These are phyloP conservation scores for Apotomis capreana DNA, from an alignment of 2,888 invertebrate species.

Conservation along the genomic window DNA sequence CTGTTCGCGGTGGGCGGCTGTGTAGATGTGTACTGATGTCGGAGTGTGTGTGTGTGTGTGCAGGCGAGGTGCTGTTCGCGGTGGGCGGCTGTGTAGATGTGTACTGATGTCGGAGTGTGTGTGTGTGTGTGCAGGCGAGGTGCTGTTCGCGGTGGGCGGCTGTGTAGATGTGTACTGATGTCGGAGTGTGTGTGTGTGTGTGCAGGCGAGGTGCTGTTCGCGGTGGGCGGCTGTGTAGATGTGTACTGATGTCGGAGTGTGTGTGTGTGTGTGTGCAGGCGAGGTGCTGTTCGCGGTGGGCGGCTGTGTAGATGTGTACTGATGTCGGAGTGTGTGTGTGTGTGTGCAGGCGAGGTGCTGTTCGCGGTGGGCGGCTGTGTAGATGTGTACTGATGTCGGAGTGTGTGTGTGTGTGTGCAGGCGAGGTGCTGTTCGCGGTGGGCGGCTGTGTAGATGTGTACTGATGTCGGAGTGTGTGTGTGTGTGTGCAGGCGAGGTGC, in stretches of 20 bases:
- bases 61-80: conserved; percentile 96
- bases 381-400: background rate
- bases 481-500: conserved; percentile 87
- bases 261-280: conserved; percentile 62
- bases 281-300: conserved; percentile 99
- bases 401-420: conserved; percentile 45
- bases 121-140: conserved; percentile 86
- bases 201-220: conserved; percentile 95
- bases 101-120: background rate
- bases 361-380: conserved; percentile 99
- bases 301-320: conserved; percentile 87
- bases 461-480: background rate
- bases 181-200: background rate
- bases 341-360: conserved; percentile 89
- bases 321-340: background rate
- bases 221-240: conserved; percentile 97
- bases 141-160: conserved; percentile 98
- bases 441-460: conserved; percentile 91
- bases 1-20: conserved; percentile 99
- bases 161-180: conserved; percentile 79
- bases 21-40: background rate
- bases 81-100: conserved; percentile 96
- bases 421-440: conserved; percentile 98
- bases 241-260: background rate
- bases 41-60: background rate